These are phyloP conservation scores for Pollenia angustigena DNA, from an alignment of 2,888 invertebrate genomes.

Conservation along the genomic window DNA sequence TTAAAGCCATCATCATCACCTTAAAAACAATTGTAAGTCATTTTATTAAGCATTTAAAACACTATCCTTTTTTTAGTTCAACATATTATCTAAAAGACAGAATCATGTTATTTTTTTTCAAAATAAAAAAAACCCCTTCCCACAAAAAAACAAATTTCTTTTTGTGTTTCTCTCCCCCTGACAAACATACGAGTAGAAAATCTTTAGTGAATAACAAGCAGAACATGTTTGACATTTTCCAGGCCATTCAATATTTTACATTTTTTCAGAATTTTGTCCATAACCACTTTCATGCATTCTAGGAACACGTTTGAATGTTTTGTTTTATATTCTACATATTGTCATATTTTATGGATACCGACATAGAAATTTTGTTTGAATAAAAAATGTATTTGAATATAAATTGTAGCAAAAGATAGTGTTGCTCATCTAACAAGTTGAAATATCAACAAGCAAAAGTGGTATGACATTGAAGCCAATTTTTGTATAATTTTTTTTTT, in stretches of 20 bases:
- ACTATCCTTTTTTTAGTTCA: conserved; percentile 33
- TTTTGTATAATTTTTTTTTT: conserved; percentile 39
- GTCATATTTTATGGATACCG: conserved; percentile 32
- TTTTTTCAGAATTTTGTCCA: conserved; percentile 50
- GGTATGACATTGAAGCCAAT: conserved; percentile 70
- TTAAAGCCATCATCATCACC: not conserved
- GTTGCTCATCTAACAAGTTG: conserved; percentile 64
- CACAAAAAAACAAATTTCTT: not conserved
- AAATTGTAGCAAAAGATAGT: conserved; percentile 65
- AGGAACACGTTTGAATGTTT: conserved; percentile 4
- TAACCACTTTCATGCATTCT: conserved; percentile 20
- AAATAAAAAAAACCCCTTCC: conserved; percentile 21
- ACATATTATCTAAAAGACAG: conserved; percentile 51
- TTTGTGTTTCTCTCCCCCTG: conserved; percentile 11
- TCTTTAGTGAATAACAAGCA: conserved; percentile 67
- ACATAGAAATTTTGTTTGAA: conserved; percentile 8
- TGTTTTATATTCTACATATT: conserved; percentile 33
- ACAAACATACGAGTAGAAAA: conserved; percentile 31
- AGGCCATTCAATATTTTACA: conserved; percentile 63
- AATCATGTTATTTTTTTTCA: conserved; percentile 32
- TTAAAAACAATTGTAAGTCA: not conserved
- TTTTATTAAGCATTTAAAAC: conserved; percentile 45
- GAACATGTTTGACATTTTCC: conserved; percentile 73
- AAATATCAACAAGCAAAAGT: conserved; percentile 55
- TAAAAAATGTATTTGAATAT: conserved; percentile 9